phyloP scores from a whole-genome alignment of 2,888 invertebrate genomes.

The Selenia dentaria region DNA sequence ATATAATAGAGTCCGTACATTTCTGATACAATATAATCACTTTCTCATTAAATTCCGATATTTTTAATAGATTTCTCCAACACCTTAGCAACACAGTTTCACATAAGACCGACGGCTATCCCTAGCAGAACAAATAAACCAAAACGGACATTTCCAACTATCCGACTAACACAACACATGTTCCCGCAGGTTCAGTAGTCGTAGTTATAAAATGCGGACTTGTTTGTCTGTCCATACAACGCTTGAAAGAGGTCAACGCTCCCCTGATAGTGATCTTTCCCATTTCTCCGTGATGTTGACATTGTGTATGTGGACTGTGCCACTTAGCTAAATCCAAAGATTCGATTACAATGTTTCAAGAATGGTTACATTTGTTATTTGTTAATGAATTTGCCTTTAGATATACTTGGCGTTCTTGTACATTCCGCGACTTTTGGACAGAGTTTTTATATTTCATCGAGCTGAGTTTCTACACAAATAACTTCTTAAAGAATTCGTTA shows the following conservation, averaged over 20 bases:
- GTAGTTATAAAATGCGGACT: conserved; percentile 68
- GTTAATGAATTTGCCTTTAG: not conserved
- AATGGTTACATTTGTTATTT: not conserved
- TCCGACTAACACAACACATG: conserved; percentile 48
- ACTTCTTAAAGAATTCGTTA: not conserved
- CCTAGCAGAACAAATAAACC: conserved; percentile 51
- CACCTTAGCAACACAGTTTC: not conserved
- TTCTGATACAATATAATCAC: no score
- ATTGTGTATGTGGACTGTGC: conserved; percentile 26
- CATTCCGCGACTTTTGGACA: not conserved
- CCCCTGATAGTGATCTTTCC: conserved; percentile 48
- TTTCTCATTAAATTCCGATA: no score
- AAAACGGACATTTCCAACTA: conserved; percentile 43
- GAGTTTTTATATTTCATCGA: not conserved
- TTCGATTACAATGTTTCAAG: not conserved
- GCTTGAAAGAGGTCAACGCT: conserved; percentile 72
- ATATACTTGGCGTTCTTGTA: not conserved
- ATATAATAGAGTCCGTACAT: no score
- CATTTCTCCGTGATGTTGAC: conserved; percentile 40
- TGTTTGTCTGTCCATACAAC: conserved; percentile 65
- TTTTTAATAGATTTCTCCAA: no score
- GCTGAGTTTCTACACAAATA: not conserved
- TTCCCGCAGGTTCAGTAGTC: conserved; percentile 51
- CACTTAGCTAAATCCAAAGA: conserved; percentile 2
- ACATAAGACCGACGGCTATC: conserved; percentile 9